These are phyloP conservation scores for Morpho achilles DNA, from an alignment of 2,888 invertebrate genomes.

Conservation along the genomic window DNA sequence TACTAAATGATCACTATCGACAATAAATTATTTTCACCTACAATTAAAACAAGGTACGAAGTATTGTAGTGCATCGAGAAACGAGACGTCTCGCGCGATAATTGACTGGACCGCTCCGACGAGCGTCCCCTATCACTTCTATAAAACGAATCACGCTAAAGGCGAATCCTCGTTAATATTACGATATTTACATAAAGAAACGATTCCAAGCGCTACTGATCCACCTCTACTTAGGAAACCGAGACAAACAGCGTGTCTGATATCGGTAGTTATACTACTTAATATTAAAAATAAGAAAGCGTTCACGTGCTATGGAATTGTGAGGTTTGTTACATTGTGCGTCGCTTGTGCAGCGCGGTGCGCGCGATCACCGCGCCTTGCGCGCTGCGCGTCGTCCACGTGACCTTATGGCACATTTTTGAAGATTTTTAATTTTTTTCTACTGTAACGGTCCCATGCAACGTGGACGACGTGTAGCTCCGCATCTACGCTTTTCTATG, in stretches of 20 bases:
- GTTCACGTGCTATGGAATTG: constrained; percentile 66
- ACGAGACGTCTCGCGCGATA: constrained; percentile 53
- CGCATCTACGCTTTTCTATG: constrained; percentile 48
- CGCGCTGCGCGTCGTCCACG: constrained; percentile 24
- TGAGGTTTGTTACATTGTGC: constrained; percentile 64
- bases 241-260: constrained; percentile 63
- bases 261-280: constrained; percentile 70
- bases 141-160: constrained; percentile 59
- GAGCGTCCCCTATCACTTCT: constrained; percentile 43
- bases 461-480: constrained; percentile 29
- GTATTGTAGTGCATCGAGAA: constrained; percentile 49
- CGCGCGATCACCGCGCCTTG: constrained; percentile 14
- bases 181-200: constrained; percentile 75
- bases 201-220: constrained; percentile 73
- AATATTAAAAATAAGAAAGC: constrained; percentile 73
- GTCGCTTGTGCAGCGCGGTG: constrained; percentile 48
- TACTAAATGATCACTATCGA: constrained; percentile 76
- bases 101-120: constrained; percentile 68
- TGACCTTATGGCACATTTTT: constrained; percentile 4
- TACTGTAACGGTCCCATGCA: neutral
- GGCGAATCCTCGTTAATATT: constrained; percentile 61
- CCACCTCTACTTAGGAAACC: constrained; percentile 73
- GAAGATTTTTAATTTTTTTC: no score
- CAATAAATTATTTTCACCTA: constrained; percentile 76
- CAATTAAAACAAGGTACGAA: constrained; percentile 72